Evolutionary conservation across 1,140 invertebrate genomes (phyloP), one percentile per base, ranked within the genome.

Genomic region (Neodiprion virginianus): DNA sequence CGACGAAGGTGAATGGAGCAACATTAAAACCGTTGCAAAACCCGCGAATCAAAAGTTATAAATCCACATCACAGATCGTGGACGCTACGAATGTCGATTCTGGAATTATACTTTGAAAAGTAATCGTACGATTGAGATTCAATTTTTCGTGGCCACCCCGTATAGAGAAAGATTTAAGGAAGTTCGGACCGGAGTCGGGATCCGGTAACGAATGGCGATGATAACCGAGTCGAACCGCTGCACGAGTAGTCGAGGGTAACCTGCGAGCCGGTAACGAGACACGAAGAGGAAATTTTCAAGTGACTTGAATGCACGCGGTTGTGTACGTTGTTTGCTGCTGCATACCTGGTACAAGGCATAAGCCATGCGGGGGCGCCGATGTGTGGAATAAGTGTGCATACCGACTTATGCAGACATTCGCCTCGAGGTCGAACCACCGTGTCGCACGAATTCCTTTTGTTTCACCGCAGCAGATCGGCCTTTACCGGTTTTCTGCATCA

Each of bases 401-500:
- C 28, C 28, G 28, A 40, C 2, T 40, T 40, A 5, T 40, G 28
- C 28, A 40, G 2, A 40, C n/a, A 61, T 61, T 61, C n/a, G n/a
- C 53, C n/a, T 61, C n/a, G 53, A 61, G 53, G 53, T 61, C 53
- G 53, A 61, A 4, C 53, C 53, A 61, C 53, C 53, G 53, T 61
- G 53, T 61, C 53, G 53, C 53, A 61, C 53, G 53, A 61, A 61
- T 61, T 61, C 53, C 11, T 61, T 61, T 61, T 61, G 53, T 61
- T 61, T 61, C 53, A 61, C n/a, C 8, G 53, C 11, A 17, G 11
- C 11, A 5, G 11, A 17, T 12, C 53, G 53, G 53, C 53, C 53
- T 61, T 61, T 61, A 61, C 53, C 53, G 53, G 53, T 61, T 61
- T 61, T 61, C 53, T 61, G 53, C 53, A 61, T 61, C 53, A 61